Conservation (phyloP, 2,888 invertebrate genomes). For the Nomada lathburiana region DNA sequence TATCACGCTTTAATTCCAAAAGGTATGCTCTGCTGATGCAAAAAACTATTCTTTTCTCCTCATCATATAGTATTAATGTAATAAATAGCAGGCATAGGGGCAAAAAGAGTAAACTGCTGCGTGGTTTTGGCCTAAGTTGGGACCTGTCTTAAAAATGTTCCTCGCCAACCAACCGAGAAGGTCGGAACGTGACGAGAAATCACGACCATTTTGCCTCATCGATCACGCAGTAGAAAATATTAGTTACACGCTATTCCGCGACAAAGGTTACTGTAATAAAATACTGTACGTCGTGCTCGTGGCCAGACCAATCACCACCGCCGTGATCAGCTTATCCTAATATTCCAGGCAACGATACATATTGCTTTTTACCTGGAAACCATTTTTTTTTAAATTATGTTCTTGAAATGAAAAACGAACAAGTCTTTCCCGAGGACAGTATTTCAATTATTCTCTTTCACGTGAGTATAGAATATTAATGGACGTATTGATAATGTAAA, state of each 20-base stretch:
- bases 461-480: too few relatives aligned
- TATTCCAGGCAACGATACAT: slow-evolving; percentile 24
- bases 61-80: too few relatives aligned
- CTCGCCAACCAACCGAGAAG: slow-evolving; percentile 49
- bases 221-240: slow-evolving; percentile 49
- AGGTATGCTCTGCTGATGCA: background rate
- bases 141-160: slow-evolving; percentile 66
- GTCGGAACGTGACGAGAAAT: slow-evolving; percentile 70
- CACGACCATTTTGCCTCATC: slow-evolving; percentile 51
- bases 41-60: background rate
- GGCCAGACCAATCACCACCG: slow-evolving; percentile 37
- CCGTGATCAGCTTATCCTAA: background rate
- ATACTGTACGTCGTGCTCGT: slow-evolving; percentile 27
- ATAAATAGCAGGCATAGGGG: slow-evolving; percentile 21
- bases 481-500: too few relatives aligned
- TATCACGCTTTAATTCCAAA: background rate
- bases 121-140: slow-evolving; percentile 72
- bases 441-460: too few relatives aligned
- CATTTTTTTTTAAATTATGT: too few relatives aligned
- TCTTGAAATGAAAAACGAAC: too few relatives aligned
- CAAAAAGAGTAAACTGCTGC: slow-evolving; percentile 45
- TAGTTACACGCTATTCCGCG: slow-evolving; percentile 27
- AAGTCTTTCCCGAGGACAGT: too few relatives aligned
- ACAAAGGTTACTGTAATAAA: slow-evolving; percentile 36
- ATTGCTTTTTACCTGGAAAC: background rate